Evolutionary conservation across 2,888 invertebrate species (phyloP).

Genomic region (Cosmia trapezina): DNA sequence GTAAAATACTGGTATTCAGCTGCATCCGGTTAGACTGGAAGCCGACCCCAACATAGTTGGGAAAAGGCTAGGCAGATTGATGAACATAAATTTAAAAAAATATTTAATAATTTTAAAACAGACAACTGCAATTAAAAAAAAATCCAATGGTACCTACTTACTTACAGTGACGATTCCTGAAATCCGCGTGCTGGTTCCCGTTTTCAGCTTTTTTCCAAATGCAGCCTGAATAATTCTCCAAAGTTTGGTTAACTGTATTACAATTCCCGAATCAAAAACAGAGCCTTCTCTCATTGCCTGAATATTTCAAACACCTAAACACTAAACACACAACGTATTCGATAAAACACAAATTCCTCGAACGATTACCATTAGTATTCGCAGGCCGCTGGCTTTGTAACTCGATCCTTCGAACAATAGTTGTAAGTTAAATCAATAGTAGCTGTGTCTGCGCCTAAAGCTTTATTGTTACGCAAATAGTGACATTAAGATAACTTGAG

Average conservation of each 20-base stretch:
- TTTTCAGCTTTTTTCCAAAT: not conserved
- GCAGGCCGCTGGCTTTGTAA: conserved; percentile 58
- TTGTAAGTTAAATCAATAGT: conserved; percentile 54
- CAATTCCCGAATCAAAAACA: not conserved
- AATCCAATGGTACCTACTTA: not conserved
- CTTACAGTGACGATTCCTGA: not conserved
- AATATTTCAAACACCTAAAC: not conserved
- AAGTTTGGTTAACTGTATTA: not conserved
- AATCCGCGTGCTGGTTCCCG: too few relatives aligned
- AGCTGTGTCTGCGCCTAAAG: conserved; percentile 59
- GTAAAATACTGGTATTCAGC: too few relatives aligned
- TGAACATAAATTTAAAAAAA: not conserved
- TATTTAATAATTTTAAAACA: not conserved
- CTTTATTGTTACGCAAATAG: conserved; percentile 64
- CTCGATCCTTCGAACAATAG: conserved; percentile 54
- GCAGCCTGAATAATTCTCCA: too few relatives aligned
- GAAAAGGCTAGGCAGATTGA: too few relatives aligned
- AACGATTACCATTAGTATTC: conserved; percentile 59
- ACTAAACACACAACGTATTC: conserved; percentile 17
- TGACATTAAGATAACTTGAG: conserved; percentile 58
- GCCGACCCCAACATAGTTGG: too few relatives aligned
- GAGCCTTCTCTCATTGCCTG: not conserved
- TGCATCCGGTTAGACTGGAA: too few relatives aligned
- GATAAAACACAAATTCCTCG: conserved; percentile 53
- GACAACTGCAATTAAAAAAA: not conserved